Percentiles rank a stretch among this genome's conserved stretches.
phyloP scores from a whole-genome alignment of 2,113 vertebrate genomes.

The Nerophis ophidion region DNA sequence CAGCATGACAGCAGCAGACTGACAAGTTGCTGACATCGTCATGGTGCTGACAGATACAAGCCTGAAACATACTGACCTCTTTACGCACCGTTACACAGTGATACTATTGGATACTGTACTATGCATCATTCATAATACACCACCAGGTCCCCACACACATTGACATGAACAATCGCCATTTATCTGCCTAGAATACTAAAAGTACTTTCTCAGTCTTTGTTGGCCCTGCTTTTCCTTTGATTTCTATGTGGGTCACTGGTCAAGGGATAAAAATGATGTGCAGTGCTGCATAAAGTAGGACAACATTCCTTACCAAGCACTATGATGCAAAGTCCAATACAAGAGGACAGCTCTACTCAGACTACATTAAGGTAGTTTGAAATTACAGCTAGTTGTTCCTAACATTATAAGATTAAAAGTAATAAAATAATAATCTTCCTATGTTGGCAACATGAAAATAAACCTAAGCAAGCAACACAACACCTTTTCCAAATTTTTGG shows the following conservation, averaged over 20 bases:
- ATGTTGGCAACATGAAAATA: too few relatives aligned
- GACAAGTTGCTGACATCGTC: background rate
- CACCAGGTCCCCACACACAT: too few relatives aligned
- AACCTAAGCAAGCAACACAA: too few relatives aligned
- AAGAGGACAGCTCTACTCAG: background rate
- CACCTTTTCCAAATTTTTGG: too few relatives aligned
- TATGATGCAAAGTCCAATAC: background rate
- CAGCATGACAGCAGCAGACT: background rate
- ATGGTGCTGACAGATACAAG: background rate
- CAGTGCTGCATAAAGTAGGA: constrained; percentile 1
- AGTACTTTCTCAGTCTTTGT: constrained; percentile 2
- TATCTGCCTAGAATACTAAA: background rate
- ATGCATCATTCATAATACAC: too few relatives aligned
- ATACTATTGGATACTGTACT: background rate
- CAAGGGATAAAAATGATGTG: background rate
- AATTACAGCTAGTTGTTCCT: too few relatives aligned
- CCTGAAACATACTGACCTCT: background rate
- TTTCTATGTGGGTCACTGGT: constrained; percentile 6
- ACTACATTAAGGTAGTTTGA: too few relatives aligned
- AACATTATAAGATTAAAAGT: too few relatives aligned
- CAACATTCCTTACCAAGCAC: constrained; percentile 1
- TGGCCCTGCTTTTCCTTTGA: background rate
- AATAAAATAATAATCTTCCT: too few relatives aligned
- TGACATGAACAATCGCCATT: background rate
- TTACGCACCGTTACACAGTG: background rate